Conservation (phyloP, 2,888 invertebrate species). For the Netelia virgata region DNA sequence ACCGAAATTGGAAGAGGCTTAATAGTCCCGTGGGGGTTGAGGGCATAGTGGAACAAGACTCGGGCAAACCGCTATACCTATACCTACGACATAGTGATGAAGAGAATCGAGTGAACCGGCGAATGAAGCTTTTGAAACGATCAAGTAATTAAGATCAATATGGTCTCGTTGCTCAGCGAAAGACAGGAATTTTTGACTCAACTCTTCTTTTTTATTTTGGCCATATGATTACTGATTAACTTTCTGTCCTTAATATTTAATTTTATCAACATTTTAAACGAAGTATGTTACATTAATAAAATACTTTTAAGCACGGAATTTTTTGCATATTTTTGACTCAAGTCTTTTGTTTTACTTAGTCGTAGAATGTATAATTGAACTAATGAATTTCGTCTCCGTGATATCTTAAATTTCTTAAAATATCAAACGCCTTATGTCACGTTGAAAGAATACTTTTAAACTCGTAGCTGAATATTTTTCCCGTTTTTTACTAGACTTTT, state of each 20-base stretch:
- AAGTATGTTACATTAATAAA: no score
- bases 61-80: slow-evolving; percentile 12
- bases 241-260: background rate
- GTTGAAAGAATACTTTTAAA: no score
- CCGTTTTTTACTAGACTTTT: no score
- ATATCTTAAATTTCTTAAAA: no score
- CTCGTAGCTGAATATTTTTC: no score
- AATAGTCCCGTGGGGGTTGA: slow-evolving; percentile 60
- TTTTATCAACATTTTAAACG: no score
- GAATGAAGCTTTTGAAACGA: slow-evolving; percentile 27
- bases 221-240: background rate
- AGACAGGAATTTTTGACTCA: background rate
- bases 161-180: slow-evolving; percentile 6
- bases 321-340: no score
- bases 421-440: no score
- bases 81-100: slow-evolving; percentile 5
- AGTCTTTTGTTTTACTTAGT: no score
- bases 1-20: slow-evolving; percentile 68
- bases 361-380: no score
- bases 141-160: slow-evolving; percentile 41
- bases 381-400: no score
- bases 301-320: no score
- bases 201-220: background rate
- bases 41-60: slow-evolving; percentile 27
- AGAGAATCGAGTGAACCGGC: slow-evolving; percentile 21